phyloP scores from a whole-genome alignment of 2,888 invertebrate genomes.

The Falcaria lacertinaria region DNA sequence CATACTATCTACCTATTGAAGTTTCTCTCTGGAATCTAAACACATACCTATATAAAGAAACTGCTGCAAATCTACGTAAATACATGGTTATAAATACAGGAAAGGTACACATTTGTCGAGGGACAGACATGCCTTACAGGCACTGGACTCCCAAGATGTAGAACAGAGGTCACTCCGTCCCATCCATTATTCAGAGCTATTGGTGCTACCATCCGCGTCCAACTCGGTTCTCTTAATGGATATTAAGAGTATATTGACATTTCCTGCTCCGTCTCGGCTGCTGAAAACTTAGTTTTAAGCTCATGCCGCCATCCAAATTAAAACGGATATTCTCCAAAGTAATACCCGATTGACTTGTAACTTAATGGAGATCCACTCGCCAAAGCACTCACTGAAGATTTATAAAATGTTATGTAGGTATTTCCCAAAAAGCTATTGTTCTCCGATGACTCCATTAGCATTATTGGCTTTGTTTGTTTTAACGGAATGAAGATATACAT shows the following conservation, averaged over 20 bases:
- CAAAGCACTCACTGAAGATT: background rate
- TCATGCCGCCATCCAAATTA: background rate
- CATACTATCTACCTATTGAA: no score
- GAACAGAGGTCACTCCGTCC: conserved; percentile 43
- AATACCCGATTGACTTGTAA: background rate
- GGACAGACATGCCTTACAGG: conserved; percentile 6
- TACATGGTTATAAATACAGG: background rate
- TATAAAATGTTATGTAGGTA: background rate
- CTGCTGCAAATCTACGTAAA: background rate
- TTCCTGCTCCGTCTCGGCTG: conserved; percentile 23
- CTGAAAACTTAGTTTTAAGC: conserved; percentile 18
- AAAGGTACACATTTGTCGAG: conserved; percentile 23
- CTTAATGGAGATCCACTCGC: background rate
- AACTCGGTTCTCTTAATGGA: conserved; percentile 49
- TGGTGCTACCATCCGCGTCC: conserved; percentile 34
- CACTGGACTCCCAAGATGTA: conserved; percentile 29
- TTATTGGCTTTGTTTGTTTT: no score
- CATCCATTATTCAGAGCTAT: conserved; percentile 60
- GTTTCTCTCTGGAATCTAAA: no score
- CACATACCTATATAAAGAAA: background rate
- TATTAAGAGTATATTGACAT: conserved; percentile 54
- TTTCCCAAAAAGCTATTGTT: background rate
- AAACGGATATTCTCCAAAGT: background rate
- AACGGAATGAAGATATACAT: no score
- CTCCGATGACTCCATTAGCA: background rate